phyloP scores from a whole-genome alignment of 2,888 invertebrate species.

The Embidobia sp. region DNA sequence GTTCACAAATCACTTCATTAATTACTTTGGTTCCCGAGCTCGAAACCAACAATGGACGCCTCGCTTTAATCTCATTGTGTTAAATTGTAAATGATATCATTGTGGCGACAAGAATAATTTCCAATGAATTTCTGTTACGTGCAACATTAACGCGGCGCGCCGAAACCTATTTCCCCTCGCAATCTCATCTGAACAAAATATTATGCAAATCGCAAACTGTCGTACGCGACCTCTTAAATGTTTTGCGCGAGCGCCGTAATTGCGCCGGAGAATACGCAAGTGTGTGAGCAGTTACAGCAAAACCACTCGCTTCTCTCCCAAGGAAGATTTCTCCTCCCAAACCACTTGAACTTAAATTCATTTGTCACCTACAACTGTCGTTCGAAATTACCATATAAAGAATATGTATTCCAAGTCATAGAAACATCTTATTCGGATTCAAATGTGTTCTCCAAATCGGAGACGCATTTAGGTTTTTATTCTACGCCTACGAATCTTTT shows the following conservation, averaged over 20 bases:
- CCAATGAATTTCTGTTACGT: not conserved
- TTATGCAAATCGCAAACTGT: conserved; percentile 25
- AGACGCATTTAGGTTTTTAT: too few relatives aligned
- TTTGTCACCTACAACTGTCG: conserved; percentile 13
- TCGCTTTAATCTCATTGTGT: not conserved
- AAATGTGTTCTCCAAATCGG: too few relatives aligned
- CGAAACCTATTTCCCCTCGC: not conserved
- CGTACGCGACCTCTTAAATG: conserved; percentile 25
- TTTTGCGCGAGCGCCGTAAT: conserved; percentile 4
- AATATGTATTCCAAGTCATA: too few relatives aligned
- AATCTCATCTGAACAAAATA: conserved; percentile 14
- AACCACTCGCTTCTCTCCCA: conserved; percentile 28
- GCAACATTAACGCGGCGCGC: too few relatives aligned
- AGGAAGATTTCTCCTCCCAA: conserved; percentile 43
- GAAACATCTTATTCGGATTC: too few relatives aligned
- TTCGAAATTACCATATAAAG: not conserved
- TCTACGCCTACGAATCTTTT: too few relatives aligned
- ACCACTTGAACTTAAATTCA: conserved; percentile 11
- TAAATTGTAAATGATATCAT: not conserved
- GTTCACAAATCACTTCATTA: conserved; percentile 31
- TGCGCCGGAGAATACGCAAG: conserved; percentile 14
- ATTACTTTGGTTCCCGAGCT: conserved; percentile 14
- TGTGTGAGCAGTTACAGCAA: conserved; percentile 21
- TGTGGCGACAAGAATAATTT: not conserved
- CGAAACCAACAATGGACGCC: not conserved